Percentiles rank a stretch among this genome's conserved stretches.
phyloP scores from a whole-genome alignment of 2,797 vertebrate genomes.

The Denticeps clupeoides region DNA sequence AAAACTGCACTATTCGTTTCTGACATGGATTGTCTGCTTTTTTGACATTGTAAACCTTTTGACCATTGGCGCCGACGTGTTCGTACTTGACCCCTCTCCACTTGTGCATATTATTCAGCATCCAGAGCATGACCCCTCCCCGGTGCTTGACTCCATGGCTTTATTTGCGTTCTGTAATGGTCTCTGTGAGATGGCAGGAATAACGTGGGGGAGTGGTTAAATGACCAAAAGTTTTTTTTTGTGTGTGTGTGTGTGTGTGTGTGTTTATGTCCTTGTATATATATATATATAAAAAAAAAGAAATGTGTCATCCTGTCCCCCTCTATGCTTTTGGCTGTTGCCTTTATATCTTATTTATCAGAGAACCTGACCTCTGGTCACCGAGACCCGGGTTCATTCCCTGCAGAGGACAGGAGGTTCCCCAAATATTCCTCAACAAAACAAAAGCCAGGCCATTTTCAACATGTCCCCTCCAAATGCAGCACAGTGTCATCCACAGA shows the following conservation, averaged over 20 bases:
- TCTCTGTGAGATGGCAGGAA: slow-evolving; percentile 70
- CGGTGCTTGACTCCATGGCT: slow-evolving; percentile 52
- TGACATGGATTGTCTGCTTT: slow-evolving; percentile 34
- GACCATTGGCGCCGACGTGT: slow-evolving; percentile 29
- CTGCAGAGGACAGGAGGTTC: too few species aligned
- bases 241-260: slow-evolving; percentile 16
- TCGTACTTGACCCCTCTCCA: slow-evolving; percentile 25
- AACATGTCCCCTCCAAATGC: too few species aligned
- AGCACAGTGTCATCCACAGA: too few species aligned
- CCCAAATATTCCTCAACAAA: too few species aligned
- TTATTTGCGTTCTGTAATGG: slow-evolving; percentile 62
- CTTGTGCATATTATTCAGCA: slow-evolving; percentile 22
- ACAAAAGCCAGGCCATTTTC: too few species aligned
- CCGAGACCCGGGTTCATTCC: too few species aligned
- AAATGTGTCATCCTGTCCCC: too few species aligned
- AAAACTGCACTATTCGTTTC: slow-evolving; percentile 37
- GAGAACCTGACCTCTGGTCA: too few species aligned
- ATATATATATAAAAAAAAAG: too few species aligned
- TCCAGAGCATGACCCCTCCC: slow-evolving; percentile 31
- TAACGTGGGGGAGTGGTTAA: slow-evolving; percentile 42
- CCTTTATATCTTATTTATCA: too few species aligned
- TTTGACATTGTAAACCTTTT: slow-evolving; percentile 26
- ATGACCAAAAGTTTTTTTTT: slow-evolving; percentile 54
- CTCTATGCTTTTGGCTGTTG: too few species aligned
- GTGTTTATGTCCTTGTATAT: slow-evolving; percentile 31